Base-by-base conservation (phyloP, 2,888 invertebrate genomes). In the Pollenia angustigena region DNA sequence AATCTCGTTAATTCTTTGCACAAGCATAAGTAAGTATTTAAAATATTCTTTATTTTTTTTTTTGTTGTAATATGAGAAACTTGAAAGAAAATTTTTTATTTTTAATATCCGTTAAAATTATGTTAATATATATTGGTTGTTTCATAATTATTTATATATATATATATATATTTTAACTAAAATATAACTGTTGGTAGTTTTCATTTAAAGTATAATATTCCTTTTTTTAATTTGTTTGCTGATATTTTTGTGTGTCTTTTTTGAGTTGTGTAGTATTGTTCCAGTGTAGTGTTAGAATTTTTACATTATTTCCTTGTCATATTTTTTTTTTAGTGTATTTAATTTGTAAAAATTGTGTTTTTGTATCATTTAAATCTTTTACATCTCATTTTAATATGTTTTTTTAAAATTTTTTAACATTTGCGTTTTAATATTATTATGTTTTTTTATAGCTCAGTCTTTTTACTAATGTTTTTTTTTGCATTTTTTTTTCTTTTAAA, bases 371-470 rank as follows among this genome's bases (percentile, higher is more conserved):
- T 85, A 64, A 79, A 71, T 79, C 79, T 81, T 84, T 88, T 81
- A 87, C 85, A 81, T 68, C 66, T 62, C 71, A n/a, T 54, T 64
- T 68, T 52, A n/a, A 23, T 50, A 44, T 23, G 44, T 80, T 80
- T 44, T 72, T 79, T 81, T 64, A 78, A 74, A 69, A 72, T 50
- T 52, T 68, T 80, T 50, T 84, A 81, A 81, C 74, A 74, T 81
- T 76, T 76, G 71, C 18, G 32, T 79, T 69, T 69, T 69, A 54
- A 56, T 78, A 56, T 52, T 81, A 74, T 58, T 84, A 44, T 71
- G 12, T 75, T 10, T 85, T 64, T 87, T 85, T 85, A 66, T 84
- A 85, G 87, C 84, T 84, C 87, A 88, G 87, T 82, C 85, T 85
- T 87, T 85, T 87, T 85, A 87, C 85, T 76, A 82, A 81, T 52